These are phyloP conservation scores for Cetonia aurata DNA, from an alignment of 2,888 invertebrate genomes.

Conservation along the genomic window DNA sequence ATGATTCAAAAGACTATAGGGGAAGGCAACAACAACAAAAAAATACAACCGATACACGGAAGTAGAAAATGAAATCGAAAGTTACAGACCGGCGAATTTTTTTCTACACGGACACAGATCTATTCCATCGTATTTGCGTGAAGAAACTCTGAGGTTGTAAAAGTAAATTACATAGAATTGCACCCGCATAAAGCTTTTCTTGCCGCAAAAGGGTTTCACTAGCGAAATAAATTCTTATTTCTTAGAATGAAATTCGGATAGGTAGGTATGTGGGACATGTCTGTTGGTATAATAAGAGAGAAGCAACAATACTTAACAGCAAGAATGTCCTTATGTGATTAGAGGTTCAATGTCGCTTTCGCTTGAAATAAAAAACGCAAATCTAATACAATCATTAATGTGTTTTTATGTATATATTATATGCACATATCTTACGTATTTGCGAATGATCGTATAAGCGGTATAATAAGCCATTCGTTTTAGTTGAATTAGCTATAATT, in stretches of 20 bases:
- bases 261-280: not conserved
- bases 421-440: no score
- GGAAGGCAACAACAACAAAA: constrained; percentile 7
- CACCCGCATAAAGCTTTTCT: constrained; percentile 45
- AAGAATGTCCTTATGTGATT: no score
- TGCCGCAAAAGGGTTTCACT: constrained; percentile 47
- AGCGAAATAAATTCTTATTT: constrained; percentile 20
- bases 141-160: constrained; percentile 49
- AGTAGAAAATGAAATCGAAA: constrained; percentile 47
- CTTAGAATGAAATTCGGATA: constrained; percentile 37
- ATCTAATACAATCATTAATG: no score
- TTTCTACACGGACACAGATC: constrained; percentile 25
- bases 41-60: constrained; percentile 41
- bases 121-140: constrained; percentile 1
- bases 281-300: no score
- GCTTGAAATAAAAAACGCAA: no score
- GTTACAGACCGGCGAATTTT: constrained; percentile 43
- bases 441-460: no score
- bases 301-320: not conserved
- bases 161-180: constrained; percentile 50
- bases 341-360: no score
- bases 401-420: no score
- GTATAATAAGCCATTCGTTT: no score
- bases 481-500: no score
- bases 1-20: not conserved